Evolutionary conservation across 2,888 invertebrate genomes (phyloP), one percentile per base, ranked within the genome.

Genomic region (Dioctria rufipes): DNA sequence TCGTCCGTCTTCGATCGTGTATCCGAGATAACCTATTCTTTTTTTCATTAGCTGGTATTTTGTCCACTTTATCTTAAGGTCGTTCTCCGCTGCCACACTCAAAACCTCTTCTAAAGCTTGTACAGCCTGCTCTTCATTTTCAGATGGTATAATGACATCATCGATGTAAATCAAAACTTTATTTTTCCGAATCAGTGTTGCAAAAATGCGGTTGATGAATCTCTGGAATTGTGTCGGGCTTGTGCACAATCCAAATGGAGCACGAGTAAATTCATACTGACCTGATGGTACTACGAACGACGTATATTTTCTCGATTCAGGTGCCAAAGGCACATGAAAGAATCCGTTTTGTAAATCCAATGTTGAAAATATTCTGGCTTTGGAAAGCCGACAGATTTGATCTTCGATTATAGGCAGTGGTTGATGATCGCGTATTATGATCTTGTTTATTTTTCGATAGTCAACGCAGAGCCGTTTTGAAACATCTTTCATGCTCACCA

Each of bases 21-120:
- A 39, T 9, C 81, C 82, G 5, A 83, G 40, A 61, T 63, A 83
- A 40, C 80, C 71, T 2, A 82, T 69, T 39, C 51, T 43, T 13
- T 9, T n/a, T 61, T 78, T 42, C 46, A 80, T 40, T 13, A 80
- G 75, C 8, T 9, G 25, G 54, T 77, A 80, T 49, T 83, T 80
- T 8, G 61, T 63, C 66, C 71, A 80, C 39, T 83, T 83, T 37
- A 83, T 81, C 43, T n/a, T 11, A 25, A 25, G 25, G 25, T 25
- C 25, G 25, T 25, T 25, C 25, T 25, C 25, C 25, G 25, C 25
- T 25, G 25, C 25, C 25, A 25, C 25, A 25, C 25, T 25, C 25
- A 25, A 25, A 25, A 25, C 25, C 25, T 25, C 25, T 25, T 25
- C 25, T 25, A 25, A 25, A 25, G 25, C 25, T 25, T 25, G 25